Conservation (phyloP, 2,888 invertebrate genomes). For the Eristalis tenax region DNA sequence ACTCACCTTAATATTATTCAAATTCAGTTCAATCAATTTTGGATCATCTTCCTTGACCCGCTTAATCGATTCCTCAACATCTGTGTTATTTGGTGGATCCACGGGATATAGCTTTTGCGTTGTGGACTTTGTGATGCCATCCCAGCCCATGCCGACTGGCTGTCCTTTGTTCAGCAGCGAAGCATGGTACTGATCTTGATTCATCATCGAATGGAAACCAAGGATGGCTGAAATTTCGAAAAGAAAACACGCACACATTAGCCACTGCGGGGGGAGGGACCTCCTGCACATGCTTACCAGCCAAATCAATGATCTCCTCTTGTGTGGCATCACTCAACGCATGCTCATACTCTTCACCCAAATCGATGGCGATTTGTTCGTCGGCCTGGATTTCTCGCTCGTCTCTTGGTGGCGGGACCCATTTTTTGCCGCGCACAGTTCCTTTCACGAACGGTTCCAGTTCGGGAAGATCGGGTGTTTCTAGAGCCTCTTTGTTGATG, state of each 20-base stretch:
- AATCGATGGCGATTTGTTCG: slow-evolving; percentile 95
- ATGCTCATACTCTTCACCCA: slow-evolving; percentile 96
- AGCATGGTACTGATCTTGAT: slow-evolving; percentile 99
- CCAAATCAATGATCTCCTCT: slow-evolving; percentile 99
- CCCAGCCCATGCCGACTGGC: slow-evolving; percentile 94
- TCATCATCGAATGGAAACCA: slow-evolving; percentile 99
- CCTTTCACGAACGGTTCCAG: slow-evolving; percentile 96
- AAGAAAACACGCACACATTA: not conserved
- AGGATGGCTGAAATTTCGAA: slow-evolving; percentile 92
- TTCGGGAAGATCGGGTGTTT: slow-evolving; percentile 98
- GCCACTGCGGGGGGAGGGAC: not conserved
- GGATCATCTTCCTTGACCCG: slow-evolving; percentile 94
- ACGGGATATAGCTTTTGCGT: slow-evolving; percentile 94
- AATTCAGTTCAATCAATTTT: slow-evolving; percentile 94
- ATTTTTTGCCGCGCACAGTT: slow-evolving; percentile 94
- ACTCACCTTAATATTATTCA: slow-evolving; percentile 98
- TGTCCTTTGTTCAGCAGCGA: slow-evolving; percentile 96
- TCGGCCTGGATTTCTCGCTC: slow-evolving; percentile 90
- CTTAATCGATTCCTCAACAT: slow-evolving; percentile 95
- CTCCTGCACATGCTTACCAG: slow-evolving; percentile 85
- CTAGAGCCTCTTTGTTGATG: slow-evolving; percentile 98
- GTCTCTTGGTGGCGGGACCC: slow-evolving; percentile 90
- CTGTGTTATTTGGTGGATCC: slow-evolving; percentile 98
- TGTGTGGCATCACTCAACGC: slow-evolving; percentile 94
- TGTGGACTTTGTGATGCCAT: slow-evolving; percentile 96